phyloP scores from a whole-genome alignment of 1,140 invertebrate species.

The Brachystomella parvula region DNA sequence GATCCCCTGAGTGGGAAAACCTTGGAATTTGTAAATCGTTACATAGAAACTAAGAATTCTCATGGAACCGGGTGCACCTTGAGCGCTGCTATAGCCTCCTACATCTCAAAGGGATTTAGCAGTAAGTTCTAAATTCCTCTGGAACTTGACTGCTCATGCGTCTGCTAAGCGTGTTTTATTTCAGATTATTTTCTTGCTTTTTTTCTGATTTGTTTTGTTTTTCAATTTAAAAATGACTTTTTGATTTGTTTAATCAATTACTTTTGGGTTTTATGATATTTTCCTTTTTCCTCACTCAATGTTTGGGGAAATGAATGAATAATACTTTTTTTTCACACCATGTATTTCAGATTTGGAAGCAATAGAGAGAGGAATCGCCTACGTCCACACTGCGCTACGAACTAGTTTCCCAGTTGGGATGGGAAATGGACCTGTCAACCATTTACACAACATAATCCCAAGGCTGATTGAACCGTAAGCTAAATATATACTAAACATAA shows the following conservation, averaged over 20 bases:
- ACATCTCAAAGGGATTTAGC: not conserved
- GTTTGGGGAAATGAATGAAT: too few relatives aligned
- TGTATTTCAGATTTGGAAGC: not conserved
- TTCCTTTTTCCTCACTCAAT: too few relatives aligned
- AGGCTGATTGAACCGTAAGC: slow-evolving; percentile 1
- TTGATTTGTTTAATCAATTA: too few relatives aligned
- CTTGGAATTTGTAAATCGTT: not conserved
- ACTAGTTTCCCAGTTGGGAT: not conserved
- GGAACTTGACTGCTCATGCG: not conserved
- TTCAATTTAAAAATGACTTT: not conserved
- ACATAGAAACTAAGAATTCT: not conserved
- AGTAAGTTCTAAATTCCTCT: too few relatives aligned
- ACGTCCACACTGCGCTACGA: slow-evolving; percentile 5
- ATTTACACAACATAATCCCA: not conserved
- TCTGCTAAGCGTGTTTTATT: not conserved
- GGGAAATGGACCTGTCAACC: slow-evolving; percentile 5
- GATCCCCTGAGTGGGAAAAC: not conserved
- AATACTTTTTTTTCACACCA: too few relatives aligned
- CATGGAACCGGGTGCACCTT: slow-evolving; percentile 10
- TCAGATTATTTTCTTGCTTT: not conserved
- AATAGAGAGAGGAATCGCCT: not conserved
- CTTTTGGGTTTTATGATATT: not conserved
- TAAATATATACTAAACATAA: not conserved
- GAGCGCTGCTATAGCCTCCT: slow-evolving; percentile 3
- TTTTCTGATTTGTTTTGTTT: not conserved